A percentile compares a stretch with the other conserved stretches of the same genome.
Conservation (phyloP, 2,888 invertebrate genomes). For the Pristionchus mayeri region DNA sequence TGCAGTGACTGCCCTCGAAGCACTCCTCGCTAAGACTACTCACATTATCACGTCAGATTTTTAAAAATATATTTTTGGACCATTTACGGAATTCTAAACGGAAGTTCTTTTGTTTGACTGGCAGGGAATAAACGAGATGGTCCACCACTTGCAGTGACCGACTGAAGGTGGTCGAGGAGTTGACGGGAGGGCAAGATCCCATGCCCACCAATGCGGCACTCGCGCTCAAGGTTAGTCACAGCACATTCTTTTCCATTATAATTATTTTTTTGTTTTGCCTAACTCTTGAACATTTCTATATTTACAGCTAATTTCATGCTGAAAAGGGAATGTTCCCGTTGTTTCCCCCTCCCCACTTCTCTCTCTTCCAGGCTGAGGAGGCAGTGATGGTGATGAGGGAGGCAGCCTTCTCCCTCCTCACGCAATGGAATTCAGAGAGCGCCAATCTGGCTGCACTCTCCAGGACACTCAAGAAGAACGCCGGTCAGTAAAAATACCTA, state of each 20-base stretch:
- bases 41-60: conserved; percentile 4
- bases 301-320: too few relatives aligned
- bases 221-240: conserved; percentile 14
- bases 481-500: not conserved
- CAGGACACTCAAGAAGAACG: conserved; percentile 53
- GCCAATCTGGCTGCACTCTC: conserved; percentile 51
- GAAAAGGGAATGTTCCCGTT: too few relatives aligned
- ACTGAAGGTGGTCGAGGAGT: conserved; percentile 35
- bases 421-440: conserved; percentile 67
- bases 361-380: conserved; percentile 55
- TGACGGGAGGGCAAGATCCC: not conserved
- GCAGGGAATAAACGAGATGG: too few relatives aligned
- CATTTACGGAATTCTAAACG: too few relatives aligned
- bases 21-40: conserved; percentile 8
- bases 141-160: conserved; percentile 8
- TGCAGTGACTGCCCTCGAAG: conserved; percentile 26
- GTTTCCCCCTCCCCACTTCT: too few relatives aligned
- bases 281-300: too few relatives aligned
- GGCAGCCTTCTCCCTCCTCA: conserved; percentile 61
- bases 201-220: not conserved
- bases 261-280: not conserved
- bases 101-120: too few relatives aligned
- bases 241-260: not conserved
- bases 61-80: too few relatives aligned
- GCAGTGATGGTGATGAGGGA: conserved; percentile 64